These are phyloP conservation scores for Trachelus iudaicus DNA, from an alignment of 2,888 invertebrate genomes.

Conservation along the genomic window DNA sequence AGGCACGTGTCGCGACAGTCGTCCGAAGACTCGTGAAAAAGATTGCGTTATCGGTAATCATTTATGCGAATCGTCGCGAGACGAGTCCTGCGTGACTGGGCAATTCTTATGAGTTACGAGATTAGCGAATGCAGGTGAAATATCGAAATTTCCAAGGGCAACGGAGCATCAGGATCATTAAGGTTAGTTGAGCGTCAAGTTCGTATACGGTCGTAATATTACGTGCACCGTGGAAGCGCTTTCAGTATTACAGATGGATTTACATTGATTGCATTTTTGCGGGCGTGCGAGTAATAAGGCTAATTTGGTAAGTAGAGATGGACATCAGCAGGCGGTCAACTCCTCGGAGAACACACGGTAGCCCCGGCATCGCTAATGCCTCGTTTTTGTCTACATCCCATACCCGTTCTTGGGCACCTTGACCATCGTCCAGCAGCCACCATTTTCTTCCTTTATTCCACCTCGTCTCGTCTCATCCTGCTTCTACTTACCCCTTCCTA, in stretches of 20 bases:
- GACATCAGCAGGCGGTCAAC: conserved; percentile 57
- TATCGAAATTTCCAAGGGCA: conserved; percentile 35
- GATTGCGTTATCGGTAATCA: too few species aligned
- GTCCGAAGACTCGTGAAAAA: too few species aligned
- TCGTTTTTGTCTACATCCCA: conserved; percentile 41
- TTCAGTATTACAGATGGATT: conserved; percentile 39
- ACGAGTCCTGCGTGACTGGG: too few species aligned
- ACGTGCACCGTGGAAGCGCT: conserved; percentile 14
- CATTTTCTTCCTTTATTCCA: conserved; percentile 13
- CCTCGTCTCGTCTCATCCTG: conserved; percentile 3
- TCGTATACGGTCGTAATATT: conserved; percentile 16
- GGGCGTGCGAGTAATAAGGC: conserved; percentile 54
- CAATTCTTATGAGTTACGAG: not conserved
- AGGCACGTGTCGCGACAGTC: too few species aligned
- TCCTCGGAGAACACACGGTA: conserved; percentile 38
- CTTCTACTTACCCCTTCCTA: not conserved
- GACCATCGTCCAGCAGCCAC: conserved; percentile 18
- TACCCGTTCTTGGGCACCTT: conserved; percentile 20
- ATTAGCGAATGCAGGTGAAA: conserved; percentile 7
- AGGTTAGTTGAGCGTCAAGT: conserved; percentile 20
- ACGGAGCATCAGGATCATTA: conserved; percentile 18
- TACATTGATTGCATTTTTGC: conserved; percentile 59
- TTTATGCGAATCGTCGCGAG: too few species aligned
- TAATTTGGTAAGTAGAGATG: conserved; percentile 61
- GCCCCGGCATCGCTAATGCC: conserved; percentile 56